These are phyloP conservation scores for Lutraria lutraria DNA, from an alignment of 2,888 invertebrate species.

Conservation along the genomic window DNA sequence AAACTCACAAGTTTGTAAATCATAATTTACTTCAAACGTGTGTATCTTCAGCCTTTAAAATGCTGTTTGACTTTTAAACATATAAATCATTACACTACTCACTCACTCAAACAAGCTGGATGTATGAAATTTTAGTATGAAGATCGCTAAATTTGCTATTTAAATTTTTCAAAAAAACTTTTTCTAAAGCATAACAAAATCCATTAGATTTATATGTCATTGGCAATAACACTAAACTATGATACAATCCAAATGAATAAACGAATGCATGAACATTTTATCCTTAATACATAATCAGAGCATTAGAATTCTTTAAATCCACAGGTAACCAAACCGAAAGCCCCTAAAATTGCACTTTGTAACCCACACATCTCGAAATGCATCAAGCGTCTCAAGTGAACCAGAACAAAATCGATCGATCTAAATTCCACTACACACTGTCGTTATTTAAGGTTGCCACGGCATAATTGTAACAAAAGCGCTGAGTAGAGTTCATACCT, in stretches of 20 bases:
- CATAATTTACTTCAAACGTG: no score
- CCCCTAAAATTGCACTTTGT: conserved; percentile 9
- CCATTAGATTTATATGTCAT: neutral
- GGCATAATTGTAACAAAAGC: neutral
- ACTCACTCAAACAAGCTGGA: neutral
- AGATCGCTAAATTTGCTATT: no score
- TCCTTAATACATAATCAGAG: neutral
- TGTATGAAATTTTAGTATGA: no score
- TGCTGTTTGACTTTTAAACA: neutral
- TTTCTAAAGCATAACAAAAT: neutral
- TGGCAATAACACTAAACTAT: neutral
- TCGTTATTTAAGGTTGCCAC: neutral
- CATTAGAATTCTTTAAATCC: neutral
- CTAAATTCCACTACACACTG: conserved; percentile 54
- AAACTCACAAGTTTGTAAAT: no score
- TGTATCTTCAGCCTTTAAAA: no score
- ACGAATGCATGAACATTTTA: neutral
- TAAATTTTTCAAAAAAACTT: no score
- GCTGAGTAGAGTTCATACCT: neutral
- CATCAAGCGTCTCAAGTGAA: conserved; percentile 55
- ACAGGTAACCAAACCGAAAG: neutral
- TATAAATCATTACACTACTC: neutral
- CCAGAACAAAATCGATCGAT: conserved; percentile 53
- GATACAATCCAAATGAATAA: neutral
- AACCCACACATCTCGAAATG: conserved; percentile 11